Base-by-base conservation (phyloP, 2,888 invertebrate genomes). In the Zhuqinia jingwanae region DNA sequence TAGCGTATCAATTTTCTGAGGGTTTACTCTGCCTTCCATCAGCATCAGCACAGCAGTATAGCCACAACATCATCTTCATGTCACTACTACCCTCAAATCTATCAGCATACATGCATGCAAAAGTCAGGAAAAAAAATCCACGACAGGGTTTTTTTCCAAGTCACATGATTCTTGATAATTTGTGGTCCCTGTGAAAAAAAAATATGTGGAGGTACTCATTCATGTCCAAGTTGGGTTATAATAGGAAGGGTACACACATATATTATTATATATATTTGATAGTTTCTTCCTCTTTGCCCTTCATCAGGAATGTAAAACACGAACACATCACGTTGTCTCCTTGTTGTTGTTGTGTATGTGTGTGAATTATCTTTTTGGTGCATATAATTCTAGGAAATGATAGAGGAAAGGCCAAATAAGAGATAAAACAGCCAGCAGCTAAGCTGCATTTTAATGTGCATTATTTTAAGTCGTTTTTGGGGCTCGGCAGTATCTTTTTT, bases 141-240 rank as follows among this genome's bases (percentile, higher is more conserved):
- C 36, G 76, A 58, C 56, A 58, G 22, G 42, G 76, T 58, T 76
- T 56, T 76, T 36, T 76, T 58, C n/a, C n/a, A n/a, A 36, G 76
- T 58, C 76, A 76, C 76, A 76, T 76, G 56, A 56, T 56, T 17
- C 13, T 22, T 58, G 56, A 27, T 15, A 50, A 10, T 50, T 5
- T 56, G 68, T 42, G 17, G 36, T 6, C 20, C 0, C 30, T 2
- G 53, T 27, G 27, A 1, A 53, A 0, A 53, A n/a, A n/a, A n/a
- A n/a, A n/a, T n/a, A n/a, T n/a, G 22, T 42, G 22, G 42, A 27
- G 76, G 56, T 58, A 76, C 76, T 76, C 58, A 56, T 30, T n/a
- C 11, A 10, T 30, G 47, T 58, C 27, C 53, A 75, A 58, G 76
- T 15, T 58, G 22, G 58, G 58, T 17, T 58, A 15, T 56, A 76